Conservation (phyloP, 2,888 invertebrate genomes). For the Schizotus pectinicornis region DNA sequence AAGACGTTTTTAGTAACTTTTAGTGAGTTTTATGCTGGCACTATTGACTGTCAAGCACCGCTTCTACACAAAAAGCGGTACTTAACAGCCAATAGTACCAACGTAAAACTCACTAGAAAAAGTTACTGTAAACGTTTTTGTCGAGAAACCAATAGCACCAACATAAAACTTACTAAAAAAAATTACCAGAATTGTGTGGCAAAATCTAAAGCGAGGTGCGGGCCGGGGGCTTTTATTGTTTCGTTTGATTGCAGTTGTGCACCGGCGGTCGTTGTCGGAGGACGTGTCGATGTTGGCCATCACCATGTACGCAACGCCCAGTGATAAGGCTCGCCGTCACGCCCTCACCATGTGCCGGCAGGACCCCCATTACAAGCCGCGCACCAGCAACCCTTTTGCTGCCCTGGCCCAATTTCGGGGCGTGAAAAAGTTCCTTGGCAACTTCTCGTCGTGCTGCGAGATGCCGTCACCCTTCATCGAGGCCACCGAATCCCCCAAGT, state of each 20-base stretch:
- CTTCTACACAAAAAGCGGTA: no score
- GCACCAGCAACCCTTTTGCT: conserved; percentile 74
- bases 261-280: conserved; percentile 78
- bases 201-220: no score
- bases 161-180: no score
- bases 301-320: conserved; percentile 68
- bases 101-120: no score
- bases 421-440: conserved; percentile 82
- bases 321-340: conserved; percentile 77
- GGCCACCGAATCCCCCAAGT: conserved; percentile 55
- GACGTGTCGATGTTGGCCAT: conserved; percentile 68
- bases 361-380: conserved; percentile 80
- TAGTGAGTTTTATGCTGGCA: no score
- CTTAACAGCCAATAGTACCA: no score
- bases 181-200: no score
- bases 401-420: conserved; percentile 78
- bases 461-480: conserved; percentile 72
- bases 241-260: conserved; percentile 60
- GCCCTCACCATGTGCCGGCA: conserved; percentile 81
- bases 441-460: conserved; percentile 80
- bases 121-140: no score
- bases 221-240: neutral
- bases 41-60: no score
- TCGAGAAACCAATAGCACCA: no score
- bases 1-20: no score